A percentile compares a stretch with the other conserved stretches of the same genome.
Conservation (phyloP, 2,888 invertebrate genomes). For the Drosophila anceps region DNA sequence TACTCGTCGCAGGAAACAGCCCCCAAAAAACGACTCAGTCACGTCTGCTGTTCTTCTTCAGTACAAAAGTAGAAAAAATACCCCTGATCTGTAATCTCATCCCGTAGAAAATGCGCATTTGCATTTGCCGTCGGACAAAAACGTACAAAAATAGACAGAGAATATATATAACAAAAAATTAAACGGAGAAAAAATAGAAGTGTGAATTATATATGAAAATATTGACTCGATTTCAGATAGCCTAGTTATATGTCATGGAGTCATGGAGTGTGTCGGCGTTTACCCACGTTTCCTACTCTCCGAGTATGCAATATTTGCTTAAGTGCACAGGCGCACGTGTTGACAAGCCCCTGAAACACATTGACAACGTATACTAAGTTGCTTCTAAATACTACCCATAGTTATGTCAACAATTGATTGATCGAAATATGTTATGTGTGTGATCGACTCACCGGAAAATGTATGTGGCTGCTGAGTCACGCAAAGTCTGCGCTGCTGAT, state of each 20-base stretch:
- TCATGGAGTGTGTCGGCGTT: neutral
- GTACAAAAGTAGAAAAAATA: neutral
- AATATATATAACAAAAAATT: neutral
- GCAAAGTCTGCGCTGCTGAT: constrained; percentile 34
- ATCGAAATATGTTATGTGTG: constrained; percentile 4
- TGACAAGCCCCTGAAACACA: constrained; percentile 19
- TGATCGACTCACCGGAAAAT: constrained; percentile 77
- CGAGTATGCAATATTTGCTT: constrained; percentile 28
- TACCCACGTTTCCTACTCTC: constrained; percentile 1
- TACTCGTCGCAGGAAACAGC: constrained; percentile 26
- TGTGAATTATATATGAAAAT: constrained; percentile 38
- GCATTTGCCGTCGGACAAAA: constrained; percentile 33
- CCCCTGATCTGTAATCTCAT: constrained; percentile 4
- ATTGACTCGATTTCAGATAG: constrained; percentile 54
- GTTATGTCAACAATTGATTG: constrained; percentile 5
- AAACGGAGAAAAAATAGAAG: neutral
- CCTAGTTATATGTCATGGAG: constrained; percentile 11
- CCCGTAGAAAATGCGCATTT: neutral
- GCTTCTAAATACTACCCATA: constrained; percentile 3
- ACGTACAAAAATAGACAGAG: constrained; percentile 1
- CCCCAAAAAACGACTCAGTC: constrained; percentile 27
- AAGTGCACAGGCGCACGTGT: constrained; percentile 9
- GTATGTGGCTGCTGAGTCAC: constrained; percentile 69
- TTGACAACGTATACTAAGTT: neutral
- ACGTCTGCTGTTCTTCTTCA: constrained; percentile 12